Conservation (phyloP, 1,140 invertebrate species). For the Ips nitidus region DNA sequence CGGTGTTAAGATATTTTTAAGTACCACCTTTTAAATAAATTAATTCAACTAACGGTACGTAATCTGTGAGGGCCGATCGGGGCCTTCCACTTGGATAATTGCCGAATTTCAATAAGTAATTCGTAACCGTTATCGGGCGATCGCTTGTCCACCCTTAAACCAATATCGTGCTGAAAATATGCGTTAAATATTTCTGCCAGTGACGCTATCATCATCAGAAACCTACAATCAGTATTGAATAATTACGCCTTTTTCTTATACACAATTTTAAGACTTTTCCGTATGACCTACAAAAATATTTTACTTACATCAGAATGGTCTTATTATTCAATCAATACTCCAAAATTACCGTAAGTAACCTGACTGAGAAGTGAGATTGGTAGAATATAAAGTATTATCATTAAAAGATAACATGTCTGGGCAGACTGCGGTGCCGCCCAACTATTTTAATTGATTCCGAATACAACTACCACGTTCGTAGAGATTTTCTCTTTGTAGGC, state of each 20-base stretch:
- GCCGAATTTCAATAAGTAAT: conserved; percentile 32
- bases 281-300: no score
- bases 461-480: conserved; percentile 21
- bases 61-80: conserved; percentile 19
- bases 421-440: conserved; percentile 13
- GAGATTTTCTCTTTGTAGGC: conserved; percentile 32
- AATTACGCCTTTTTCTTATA: background rate
- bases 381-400: no score
- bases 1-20: conserved; percentile 28
- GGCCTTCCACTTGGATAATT: conserved; percentile 14
- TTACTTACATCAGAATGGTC: no score
- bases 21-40: conserved; percentile 33
- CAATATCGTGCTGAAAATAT: conserved; percentile 24
- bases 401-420: background rate
- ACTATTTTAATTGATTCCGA: conserved; percentile 28
- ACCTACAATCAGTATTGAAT: background rate
- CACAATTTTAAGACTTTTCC: no score
- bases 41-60: conserved; percentile 31
- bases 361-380: no score
- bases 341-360: no score
- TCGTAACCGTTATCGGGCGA: conserved; percentile 21
- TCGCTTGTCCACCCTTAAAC: conserved; percentile 29
- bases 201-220: background rate
- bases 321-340: no score
- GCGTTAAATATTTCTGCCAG: conserved; percentile 19